A percentile compares a stretch with the other conserved stretches of the same genome.
phyloP scores from a whole-genome alignment of 2,113 vertebrate species.

The Periophthalmus modestus region DNA sequence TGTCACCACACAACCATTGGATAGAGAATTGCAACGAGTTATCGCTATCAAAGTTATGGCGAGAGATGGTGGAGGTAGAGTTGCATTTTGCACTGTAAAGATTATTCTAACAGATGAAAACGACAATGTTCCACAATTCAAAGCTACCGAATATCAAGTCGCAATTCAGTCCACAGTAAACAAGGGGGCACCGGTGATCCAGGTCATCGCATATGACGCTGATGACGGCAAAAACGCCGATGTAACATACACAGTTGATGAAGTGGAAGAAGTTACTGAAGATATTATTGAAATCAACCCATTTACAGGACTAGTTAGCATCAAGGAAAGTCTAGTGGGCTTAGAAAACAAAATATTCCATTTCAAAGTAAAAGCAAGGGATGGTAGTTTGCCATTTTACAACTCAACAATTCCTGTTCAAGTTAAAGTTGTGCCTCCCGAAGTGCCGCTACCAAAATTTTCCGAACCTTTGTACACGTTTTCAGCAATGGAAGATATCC shows the following conservation, averaged over 20 bases:
- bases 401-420: conserved; percentile 88
- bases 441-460: conserved; percentile 90
- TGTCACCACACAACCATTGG: conserved; percentile 86
- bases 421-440: conserved; percentile 88
- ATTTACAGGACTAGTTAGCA: conserved; percentile 86
- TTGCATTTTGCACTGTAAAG: conserved; percentile 94
- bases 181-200: conserved; percentile 89
- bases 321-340: conserved; percentile 89
- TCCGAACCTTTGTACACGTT: conserved; percentile 94
- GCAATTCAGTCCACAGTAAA: conserved; percentile 91
- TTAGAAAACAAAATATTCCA: conserved; percentile 91
- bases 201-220: conserved; percentile 92
- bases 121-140: conserved; percentile 92
- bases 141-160: conserved; percentile 87
- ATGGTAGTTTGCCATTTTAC: conserved; percentile 89
- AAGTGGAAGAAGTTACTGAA: conserved; percentile 80
- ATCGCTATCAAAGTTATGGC: conserved; percentile 97
- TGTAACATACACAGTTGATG: conserved; percentile 90
- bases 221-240: conserved; percentile 95
- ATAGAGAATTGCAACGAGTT: conserved; percentile 91
- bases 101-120: conserved; percentile 97
- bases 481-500: conserved; percentile 89
- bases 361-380: conserved; percentile 91
- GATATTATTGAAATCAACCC: conserved; percentile 92
- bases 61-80: conserved; percentile 91